A percentile compares a stretch with the other conserved stretches of the same genome.
Evolutionary conservation across 2,888 invertebrate species (phyloP).

Genomic region (Allophyes oxyacanthae): DNA sequence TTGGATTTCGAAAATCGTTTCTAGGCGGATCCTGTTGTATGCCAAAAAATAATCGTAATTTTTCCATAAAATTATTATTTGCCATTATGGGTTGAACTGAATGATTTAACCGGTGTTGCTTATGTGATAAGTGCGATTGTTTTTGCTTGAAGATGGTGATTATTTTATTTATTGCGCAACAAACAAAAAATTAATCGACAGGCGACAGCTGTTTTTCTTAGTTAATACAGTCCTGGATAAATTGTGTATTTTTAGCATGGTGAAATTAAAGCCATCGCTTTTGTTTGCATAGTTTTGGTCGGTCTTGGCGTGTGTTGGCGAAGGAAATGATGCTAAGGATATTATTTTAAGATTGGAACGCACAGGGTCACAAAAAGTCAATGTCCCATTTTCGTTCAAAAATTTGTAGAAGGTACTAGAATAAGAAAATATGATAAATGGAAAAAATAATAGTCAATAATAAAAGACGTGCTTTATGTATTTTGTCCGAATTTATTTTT

Average conservation of each 20-base stretch:
- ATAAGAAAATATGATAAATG: conserved; percentile 1
- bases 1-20: conserved; percentile 85
- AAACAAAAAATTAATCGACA: conserved; percentile 64
- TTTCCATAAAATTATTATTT: conserved; percentile 73
- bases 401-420: conserved; percentile 36
- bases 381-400: conserved; percentile 1
- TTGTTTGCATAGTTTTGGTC: background rate
- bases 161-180: conserved; percentile 75
- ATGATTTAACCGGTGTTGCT: conserved; percentile 52
- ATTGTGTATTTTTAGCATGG: conserved; percentile 17
- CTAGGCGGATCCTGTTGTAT: conserved; percentile 71
- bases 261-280: background rate
- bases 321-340: conserved; percentile 15
- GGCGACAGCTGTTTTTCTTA: conserved; percentile 49
- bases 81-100: conserved; percentile 66
- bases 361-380: conserved; percentile 15
- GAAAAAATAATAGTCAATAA: too few relatives aligned
- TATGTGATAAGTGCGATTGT: conserved; percentile 48
- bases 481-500: too few relatives aligned
- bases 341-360: background rate
- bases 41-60: conserved; percentile 77
- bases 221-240: conserved; percentile 9
- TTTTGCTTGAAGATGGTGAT: conserved; percentile 49
- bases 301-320: background rate
- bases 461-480: too few relatives aligned